Conservation (phyloP, 2,113 vertebrate genomes). For the Equus quagga region DNA sequence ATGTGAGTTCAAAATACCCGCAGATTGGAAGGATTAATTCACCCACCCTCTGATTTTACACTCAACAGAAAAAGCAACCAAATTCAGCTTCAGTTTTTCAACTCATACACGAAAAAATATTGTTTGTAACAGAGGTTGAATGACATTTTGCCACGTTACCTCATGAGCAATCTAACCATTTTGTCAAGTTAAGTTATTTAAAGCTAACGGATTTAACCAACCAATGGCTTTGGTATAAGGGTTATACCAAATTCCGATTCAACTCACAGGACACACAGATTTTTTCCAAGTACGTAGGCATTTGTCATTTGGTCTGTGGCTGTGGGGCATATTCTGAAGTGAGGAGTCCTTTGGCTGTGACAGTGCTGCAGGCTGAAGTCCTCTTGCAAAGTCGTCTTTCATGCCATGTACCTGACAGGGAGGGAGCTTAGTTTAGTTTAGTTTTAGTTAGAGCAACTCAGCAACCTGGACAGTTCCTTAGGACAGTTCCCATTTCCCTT, state of each 20-base stretch:
- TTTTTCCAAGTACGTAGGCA: not conserved
- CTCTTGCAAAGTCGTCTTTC: not conserved
- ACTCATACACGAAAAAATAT: not conserved
- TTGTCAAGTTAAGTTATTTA: not conserved
- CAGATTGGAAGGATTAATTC: not conserved
- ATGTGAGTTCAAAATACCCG: not conserved
- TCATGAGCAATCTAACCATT: not conserved
- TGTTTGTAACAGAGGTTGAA: not conserved
- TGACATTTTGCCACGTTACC: not conserved
- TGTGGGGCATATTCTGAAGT: not conserved
- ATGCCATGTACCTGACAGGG: too few species aligned
- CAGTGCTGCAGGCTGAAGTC: not conserved
- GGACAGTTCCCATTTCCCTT: not conserved
- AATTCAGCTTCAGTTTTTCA: not conserved
- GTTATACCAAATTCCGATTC: not conserved
- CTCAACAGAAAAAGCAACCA: not conserved
- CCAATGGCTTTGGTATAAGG: too few species aligned
- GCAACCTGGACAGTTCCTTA: not conserved
- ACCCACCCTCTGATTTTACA: not conserved
- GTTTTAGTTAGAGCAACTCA: not conserved
- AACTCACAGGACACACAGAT: not conserved
- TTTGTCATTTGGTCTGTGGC: not conserved
- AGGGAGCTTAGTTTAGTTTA: not conserved
- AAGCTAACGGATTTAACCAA: not conserved
- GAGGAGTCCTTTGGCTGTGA: not conserved